Percentiles rank a stretch among this genome's conserved stretches.
Conservation (phyloP, 2,888 invertebrate genomes). For the Taphrorychus bicolor region DNA sequence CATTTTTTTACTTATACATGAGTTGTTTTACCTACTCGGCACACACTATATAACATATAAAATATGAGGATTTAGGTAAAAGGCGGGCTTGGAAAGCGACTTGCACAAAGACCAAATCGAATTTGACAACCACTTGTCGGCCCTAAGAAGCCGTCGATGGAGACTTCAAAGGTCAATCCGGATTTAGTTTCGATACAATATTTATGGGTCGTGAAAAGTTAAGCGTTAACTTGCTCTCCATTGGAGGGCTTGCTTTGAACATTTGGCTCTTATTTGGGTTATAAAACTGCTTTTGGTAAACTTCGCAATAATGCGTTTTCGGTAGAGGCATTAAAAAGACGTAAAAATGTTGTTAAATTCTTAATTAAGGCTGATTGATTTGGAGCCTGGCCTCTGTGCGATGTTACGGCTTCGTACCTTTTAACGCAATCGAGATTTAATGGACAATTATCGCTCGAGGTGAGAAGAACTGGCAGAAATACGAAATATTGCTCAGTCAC, state of each 20-base stretch:
- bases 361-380: neutral
- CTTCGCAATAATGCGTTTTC: neutral
- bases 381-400: too few species aligned
- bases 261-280: slow-evolving; percentile 4
- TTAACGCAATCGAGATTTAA: too few species aligned
- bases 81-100: neutral
- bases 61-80: neutral
- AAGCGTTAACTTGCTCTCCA: neutral
- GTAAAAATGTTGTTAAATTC: neutral
- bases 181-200: slow-evolving; percentile 2
- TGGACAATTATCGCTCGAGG: too few species aligned
- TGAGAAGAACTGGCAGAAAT: too few species aligned
- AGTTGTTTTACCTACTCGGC: too few species aligned
- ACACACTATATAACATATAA: too few species aligned
- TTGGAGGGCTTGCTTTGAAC: slow-evolving; percentile 3
- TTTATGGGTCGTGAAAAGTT: slow-evolving; percentile 13
- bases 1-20: too few species aligned
- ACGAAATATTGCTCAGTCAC: too few species aligned
- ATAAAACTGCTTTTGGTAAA: neutral
- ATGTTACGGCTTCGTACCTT: too few species aligned
- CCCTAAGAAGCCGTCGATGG: neutral
- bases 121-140: neutral
- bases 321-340: neutral
- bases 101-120: neutral
- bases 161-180: slow-evolving; percentile 5